phyloP scores from a whole-genome alignment of 1,140 invertebrate genomes.

The Lasioglossum baleicum region DNA sequence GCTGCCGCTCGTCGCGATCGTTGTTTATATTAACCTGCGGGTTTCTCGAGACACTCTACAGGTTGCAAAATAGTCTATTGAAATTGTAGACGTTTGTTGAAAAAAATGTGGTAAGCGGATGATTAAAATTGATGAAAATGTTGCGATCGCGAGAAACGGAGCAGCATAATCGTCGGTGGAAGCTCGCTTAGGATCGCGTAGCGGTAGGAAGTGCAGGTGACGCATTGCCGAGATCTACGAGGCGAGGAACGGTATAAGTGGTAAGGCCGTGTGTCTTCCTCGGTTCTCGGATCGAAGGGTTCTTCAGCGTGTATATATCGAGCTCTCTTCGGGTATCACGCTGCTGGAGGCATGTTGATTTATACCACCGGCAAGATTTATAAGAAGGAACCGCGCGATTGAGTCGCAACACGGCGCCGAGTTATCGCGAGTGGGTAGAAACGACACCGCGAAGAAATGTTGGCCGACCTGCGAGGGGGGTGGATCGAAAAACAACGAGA shows the following conservation, averaged over 20 bases:
- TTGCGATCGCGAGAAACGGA: background rate
- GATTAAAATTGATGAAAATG: no score
- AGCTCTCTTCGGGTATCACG: conserved; percentile 71
- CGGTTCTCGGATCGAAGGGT: conserved; percentile 76
- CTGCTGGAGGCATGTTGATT: conserved; percentile 78
- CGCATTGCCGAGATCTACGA: conserved; percentile 65
- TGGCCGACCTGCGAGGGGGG: background rate
- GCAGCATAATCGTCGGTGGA: conserved; percentile 10
- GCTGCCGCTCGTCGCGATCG: conserved; percentile 36
- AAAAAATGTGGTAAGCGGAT: no score
- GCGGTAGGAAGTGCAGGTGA: conserved; percentile 57
- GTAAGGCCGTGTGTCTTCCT: conserved; percentile 72
- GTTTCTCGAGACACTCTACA: background rate
- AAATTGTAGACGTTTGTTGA: no score
- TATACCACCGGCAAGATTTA: conserved; percentile 77
- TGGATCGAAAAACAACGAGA: conserved; percentile 51
- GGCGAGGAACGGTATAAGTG: conserved; percentile 70
- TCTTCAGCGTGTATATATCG: conserved; percentile 63
- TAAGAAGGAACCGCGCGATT: conserved; percentile 77
- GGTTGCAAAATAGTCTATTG: no score
- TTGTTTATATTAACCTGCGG: conserved; percentile 6
- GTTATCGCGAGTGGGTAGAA: conserved; percentile 79
- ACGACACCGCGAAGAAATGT: conserved; percentile 64
- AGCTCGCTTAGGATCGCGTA: background rate
- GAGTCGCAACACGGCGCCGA: conserved; percentile 78